A percentile compares a stretch with the other conserved stretches of the same genome.
Conservation (phyloP, 1,140 invertebrate species). For the Nymphalis io region DNA sequence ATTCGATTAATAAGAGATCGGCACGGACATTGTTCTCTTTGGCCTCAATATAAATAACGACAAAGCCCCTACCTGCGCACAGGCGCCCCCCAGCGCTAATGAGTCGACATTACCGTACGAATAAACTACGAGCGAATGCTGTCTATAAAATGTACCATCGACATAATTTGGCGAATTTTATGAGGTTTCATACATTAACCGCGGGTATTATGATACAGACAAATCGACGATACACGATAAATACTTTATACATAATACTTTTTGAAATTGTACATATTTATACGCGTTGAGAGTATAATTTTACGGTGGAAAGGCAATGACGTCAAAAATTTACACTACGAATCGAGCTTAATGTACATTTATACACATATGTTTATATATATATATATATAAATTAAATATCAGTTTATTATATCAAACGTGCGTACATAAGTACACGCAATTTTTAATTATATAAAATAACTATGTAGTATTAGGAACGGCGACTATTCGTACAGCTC, state of each 20-base stretch:
- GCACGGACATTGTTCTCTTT: constrained; percentile 60
- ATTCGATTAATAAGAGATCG: constrained; percentile 68
- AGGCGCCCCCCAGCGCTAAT: constrained; percentile 68
- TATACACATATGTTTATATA: too few species aligned
- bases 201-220: constrained; percentile 16
- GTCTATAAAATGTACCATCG: constrained; percentile 40
- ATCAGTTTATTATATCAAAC: too few species aligned
- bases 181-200: constrained; percentile 15
- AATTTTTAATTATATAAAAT: too few species aligned
- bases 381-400: too few species aligned
- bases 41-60: constrained; percentile 62
- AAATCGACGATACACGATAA: background rate
- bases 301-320: too few species aligned
- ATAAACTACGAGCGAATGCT: constrained; percentile 38
- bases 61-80: constrained; percentile 50
- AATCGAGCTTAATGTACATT: too few species aligned
- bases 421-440: too few species aligned
- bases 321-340: too few species aligned
- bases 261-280: background rate
- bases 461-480: background rate
- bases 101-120: constrained; percentile 53
- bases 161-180: constrained; percentile 21
- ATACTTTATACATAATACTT: constrained; percentile 1
- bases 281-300: too few species aligned
- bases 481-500: constrained; percentile 15